Conservation (phyloP, 2,113 vertebrate species). For the Notiomystis cincta region DNA sequence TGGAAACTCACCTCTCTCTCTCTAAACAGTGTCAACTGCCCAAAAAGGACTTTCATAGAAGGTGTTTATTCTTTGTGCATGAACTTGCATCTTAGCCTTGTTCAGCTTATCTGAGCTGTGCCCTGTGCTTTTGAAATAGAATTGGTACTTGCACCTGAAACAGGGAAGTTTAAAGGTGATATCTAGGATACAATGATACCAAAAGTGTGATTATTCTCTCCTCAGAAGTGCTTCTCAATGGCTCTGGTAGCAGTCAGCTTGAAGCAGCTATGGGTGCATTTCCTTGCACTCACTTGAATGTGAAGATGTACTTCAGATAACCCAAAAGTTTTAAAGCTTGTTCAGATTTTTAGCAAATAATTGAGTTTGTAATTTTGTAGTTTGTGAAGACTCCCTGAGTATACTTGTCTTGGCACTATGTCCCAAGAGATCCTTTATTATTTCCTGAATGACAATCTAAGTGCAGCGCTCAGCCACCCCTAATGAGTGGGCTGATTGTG, state of each 20-base stretch:
- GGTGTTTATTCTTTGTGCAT: background rate
- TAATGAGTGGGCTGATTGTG: background rate
- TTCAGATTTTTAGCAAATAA: constrained; percentile 25
- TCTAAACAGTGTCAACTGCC: background rate
- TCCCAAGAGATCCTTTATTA: constrained; percentile 22
- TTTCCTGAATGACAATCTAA: constrained; percentile 26
- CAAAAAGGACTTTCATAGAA: background rate
- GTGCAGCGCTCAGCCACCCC: background rate
- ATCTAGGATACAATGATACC: background rate
- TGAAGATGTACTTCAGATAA: background rate
- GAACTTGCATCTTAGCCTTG: background rate
- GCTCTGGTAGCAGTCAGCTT: background rate
- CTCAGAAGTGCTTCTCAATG: background rate
- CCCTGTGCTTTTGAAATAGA: background rate
- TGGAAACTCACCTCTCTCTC: background rate
- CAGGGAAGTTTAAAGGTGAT: background rate
- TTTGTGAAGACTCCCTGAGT: background rate
- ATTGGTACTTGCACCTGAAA: background rate
- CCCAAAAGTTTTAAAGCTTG: constrained; percentile 3
- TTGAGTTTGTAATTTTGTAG: constrained; percentile 38
- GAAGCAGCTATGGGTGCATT: background rate
- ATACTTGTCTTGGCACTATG: background rate
- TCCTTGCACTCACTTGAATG: background rate
- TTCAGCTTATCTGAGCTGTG: background rate
- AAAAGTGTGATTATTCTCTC: background rate